These are phyloP conservation scores for Trematocara caparti DNA, from an alignment of 2,797 vertebrate genomes.

Conservation along the genomic window DNA sequence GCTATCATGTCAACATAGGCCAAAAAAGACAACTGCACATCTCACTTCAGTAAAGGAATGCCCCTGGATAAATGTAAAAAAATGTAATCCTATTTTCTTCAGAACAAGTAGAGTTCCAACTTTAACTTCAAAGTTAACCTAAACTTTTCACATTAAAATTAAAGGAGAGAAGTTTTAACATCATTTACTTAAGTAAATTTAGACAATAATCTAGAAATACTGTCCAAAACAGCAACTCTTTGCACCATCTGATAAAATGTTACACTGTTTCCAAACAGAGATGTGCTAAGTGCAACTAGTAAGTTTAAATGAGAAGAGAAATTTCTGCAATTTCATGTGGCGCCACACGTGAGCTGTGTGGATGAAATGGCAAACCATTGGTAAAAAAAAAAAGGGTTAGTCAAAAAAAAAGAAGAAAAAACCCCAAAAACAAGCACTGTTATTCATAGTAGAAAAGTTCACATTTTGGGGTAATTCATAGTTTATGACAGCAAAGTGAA, in stretches of 20 bases:
- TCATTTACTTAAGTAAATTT: neutral
- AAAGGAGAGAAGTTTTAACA: neutral
- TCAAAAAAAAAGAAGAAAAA: fast-evolving
- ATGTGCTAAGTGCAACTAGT: neutral
- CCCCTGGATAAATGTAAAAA: neutral
- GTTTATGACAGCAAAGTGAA: neutral
- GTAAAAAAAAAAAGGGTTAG: neutral
- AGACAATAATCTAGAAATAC: neutral
- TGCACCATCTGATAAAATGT: neutral
- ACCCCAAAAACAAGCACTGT: neutral
- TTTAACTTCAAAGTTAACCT: neutral
- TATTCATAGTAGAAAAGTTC: neutral
- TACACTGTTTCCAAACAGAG: neutral
- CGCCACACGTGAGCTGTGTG: neutral
- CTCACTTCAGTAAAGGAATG: neutral
- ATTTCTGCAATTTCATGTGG: neutral
- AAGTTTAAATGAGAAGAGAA: neutral
- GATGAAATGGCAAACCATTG: neutral
- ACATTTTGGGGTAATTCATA: neutral
- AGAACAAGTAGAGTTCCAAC: neutral
- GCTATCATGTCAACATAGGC: neutral
- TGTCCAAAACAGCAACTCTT: neutral
- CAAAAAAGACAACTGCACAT: neutral
- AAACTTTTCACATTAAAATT: neutral
- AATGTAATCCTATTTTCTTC: neutral